Base-by-base conservation (phyloP, 2,797 vertebrate genomes). In the Pelodytes ibericus region DNA sequence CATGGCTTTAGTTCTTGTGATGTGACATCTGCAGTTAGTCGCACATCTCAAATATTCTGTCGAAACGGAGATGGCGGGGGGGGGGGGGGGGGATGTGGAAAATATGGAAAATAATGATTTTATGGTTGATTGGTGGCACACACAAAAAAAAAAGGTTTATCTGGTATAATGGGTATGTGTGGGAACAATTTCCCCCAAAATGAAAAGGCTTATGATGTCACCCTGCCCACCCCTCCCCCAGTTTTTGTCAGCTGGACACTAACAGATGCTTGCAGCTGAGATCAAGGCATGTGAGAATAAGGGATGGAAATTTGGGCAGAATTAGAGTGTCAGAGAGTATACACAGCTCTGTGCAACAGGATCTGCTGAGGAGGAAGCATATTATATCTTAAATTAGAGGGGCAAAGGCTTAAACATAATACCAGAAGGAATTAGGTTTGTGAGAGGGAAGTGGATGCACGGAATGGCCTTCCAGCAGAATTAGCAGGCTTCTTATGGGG, bases 131-230 rank as follows among this genome's bases (percentile, higher is more conserved):
- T 29, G 44, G 63, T 57, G 25, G 47, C 36, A 29, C 49, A 26
- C n/a, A 59, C 29, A 18, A 49, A 10, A 33, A 16, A 25, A 6
- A 56, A 41, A 31, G 51, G 16, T 22, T 59, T 31, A 39, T 4
- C 24, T 39, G 30, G 22, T 59, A 13, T 7, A 18, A 16, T 41
- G 58, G 44, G 3, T 24, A 66, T 36, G 70, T 53, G 76, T 78
- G 76, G 70, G 76, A 78, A 78, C 31, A 27, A 67, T 29, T 76
- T 71, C 67, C 60, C 59, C 57, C 36, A 69, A 60, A 67, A 60
- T 66, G 3, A 44, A 24, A 15, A 18, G 30, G 13, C 16, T 60
- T 16, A 59, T 72, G 76, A 78, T 66, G 63, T 78, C 70, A 72
- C 47, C 70, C 56, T 18, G 66, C 66, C 3, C 41, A 6, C 5